These are phyloP conservation scores for Centropus bengalensis DNA, from an alignment of 2,113 vertebrate species.

Conservation along the genomic window DNA sequence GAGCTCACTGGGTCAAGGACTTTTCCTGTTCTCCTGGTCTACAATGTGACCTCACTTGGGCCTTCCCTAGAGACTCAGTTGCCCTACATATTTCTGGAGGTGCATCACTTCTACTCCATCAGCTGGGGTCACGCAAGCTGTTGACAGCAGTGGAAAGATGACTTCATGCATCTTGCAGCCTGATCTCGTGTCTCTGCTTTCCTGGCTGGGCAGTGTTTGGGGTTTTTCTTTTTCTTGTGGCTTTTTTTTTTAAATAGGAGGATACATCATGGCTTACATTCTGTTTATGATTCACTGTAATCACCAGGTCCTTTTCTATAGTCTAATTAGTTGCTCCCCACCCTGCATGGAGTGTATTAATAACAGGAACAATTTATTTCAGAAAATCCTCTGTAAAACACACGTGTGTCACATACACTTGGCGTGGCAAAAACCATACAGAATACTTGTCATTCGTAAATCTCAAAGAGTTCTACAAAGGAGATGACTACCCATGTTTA, in stretches of 20 bases:
- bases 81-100: slow-evolving; percentile 47
- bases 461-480: not conserved
- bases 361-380: not conserved
- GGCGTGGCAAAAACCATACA: not conserved
- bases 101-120: slow-evolving; percentile 1
- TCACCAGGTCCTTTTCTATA: not conserved
- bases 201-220: not conserved
- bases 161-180: slow-evolving; percentile 18
- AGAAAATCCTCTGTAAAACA: not conserved
- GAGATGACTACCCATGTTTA: not conserved
- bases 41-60: not conserved
- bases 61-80: not conserved
- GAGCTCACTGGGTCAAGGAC: not conserved
- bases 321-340: not conserved
- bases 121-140: not conserved
- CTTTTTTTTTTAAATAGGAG: not conserved
- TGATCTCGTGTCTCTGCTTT: slow-evolving; percentile 15
- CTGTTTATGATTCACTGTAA: slow-evolving; percentile 1
- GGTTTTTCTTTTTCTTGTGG: not conserved
- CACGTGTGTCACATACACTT: not conserved
- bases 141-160: slow-evolving; percentile 56
- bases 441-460: not conserved
- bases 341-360: not conserved
- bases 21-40: not conserved
- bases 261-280: not conserved